Conservation (phyloP, 1,140 invertebrate genomes). For the Berghia stephanieae region DNA sequence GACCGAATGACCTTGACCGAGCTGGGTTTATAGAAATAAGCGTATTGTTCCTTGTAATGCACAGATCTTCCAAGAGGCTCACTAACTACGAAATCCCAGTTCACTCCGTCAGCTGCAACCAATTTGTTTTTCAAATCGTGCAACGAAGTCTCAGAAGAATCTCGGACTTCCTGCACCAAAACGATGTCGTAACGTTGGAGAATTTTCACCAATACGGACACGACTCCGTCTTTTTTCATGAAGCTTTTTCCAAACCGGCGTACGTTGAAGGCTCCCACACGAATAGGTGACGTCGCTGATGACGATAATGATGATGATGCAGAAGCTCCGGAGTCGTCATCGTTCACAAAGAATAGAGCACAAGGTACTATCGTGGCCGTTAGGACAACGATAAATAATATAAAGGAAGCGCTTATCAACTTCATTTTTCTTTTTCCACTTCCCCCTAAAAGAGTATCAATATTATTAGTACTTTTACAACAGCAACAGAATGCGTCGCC, state of each 20-base stretch:
- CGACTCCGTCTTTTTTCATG: background rate
- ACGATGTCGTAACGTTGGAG: slow-evolving; percentile 20
- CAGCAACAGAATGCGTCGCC: too few relatives aligned
- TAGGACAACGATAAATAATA: too few relatives aligned
- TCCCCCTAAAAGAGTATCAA: too few relatives aligned
- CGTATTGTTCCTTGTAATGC: slow-evolving; percentile 31
- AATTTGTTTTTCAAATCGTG: background rate
- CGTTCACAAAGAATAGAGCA: too few relatives aligned
- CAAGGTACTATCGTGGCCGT: too few relatives aligned
- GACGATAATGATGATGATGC: too few relatives aligned
- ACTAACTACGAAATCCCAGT: slow-evolving; percentile 11
- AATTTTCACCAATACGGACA: background rate
- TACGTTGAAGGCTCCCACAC: slow-evolving; percentile 28
- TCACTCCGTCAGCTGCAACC: background rate
- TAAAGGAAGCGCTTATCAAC: too few relatives aligned
- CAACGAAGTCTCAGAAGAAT: background rate
- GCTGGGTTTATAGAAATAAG: slow-evolving; percentile 9
- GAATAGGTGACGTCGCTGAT: too few relatives aligned
- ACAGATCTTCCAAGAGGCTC: background rate
- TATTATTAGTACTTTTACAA: too few relatives aligned
- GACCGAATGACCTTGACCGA: background rate
- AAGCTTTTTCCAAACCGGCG: background rate
- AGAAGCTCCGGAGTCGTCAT: too few relatives aligned
- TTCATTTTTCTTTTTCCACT: too few relatives aligned
- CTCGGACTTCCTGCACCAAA: slow-evolving; percentile 22